phyloP scores from a whole-genome alignment of 2,888 invertebrate species.

The Ctenicera cuprea region DNA sequence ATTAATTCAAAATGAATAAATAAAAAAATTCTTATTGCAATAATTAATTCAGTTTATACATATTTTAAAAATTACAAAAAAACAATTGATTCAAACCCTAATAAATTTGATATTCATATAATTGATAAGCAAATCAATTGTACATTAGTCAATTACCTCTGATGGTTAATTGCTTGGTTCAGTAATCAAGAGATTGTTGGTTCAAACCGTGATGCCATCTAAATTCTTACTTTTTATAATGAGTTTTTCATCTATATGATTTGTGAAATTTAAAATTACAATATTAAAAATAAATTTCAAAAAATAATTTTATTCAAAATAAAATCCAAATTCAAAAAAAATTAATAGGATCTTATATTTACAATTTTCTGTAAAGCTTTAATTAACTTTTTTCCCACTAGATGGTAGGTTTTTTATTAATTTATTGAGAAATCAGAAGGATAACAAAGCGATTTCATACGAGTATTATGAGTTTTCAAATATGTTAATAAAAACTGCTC shows the following conservation, averaged over 20 bases:
- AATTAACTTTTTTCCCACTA: constrained; percentile 6
- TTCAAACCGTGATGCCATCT: constrained; percentile 14
- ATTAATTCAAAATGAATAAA: constrained; percentile 13
- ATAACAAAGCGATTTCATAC: constrained; percentile 29
- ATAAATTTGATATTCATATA: constrained; percentile 9
- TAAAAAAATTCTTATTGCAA: constrained; percentile 4
- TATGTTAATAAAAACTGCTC: constrained; percentile 33
- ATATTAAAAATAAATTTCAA: constrained; percentile 7
- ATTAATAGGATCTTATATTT: neutral
- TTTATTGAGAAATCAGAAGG: constrained; percentile 16
- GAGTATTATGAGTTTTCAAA: constrained; percentile 33
- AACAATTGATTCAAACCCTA: constrained; percentile 8
- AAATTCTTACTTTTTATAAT: constrained; percentile 8
- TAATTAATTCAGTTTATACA: too few species aligned
- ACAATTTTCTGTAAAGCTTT: constrained; percentile 10
- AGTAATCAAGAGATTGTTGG: constrained; percentile 5
- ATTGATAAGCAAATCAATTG: constrained; percentile 11
- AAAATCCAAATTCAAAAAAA: constrained; percentile 4
- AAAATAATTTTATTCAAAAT: neutral
- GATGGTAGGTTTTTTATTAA: constrained; percentile 6
- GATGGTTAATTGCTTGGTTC: neutral
- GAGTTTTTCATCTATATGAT: neutral
- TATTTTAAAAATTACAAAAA: too few species aligned
- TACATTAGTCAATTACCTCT: constrained; percentile 12
- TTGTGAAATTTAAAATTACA: constrained; percentile 6